phyloP scores from a whole-genome alignment of 2,888 invertebrate genomes.

The Xestoiulus laeticollis region DNA sequence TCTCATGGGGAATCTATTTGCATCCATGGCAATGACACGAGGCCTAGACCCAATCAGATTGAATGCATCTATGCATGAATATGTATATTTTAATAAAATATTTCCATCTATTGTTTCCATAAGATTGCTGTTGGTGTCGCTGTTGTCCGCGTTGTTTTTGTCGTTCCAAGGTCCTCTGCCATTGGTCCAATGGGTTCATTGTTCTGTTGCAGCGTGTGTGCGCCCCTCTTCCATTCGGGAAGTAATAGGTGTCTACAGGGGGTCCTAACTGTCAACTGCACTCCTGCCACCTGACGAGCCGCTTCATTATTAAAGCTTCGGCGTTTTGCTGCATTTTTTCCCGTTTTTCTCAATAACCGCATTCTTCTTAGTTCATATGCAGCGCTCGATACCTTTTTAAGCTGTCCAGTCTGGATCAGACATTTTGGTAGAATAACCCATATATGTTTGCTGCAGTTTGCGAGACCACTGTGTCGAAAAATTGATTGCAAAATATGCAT shows the following conservation, averaged over 20 bases:
- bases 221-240: background rate
- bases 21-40: background rate
- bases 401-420: background rate
- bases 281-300: slow-evolving; percentile 52
- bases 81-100: background rate
- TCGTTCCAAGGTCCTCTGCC: slow-evolving; percentile 7
- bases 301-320: slow-evolving; percentile 38
- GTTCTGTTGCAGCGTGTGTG: slow-evolving; percentile 6
- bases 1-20: background rate
- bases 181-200: slow-evolving; percentile 18
- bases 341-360: background rate
- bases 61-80: too few relatives aligned
- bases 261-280: slow-evolving; percentile 2
- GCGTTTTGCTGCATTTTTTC: slow-evolving; percentile 41
- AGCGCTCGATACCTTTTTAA: background rate
- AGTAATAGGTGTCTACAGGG: slow-evolving; percentile 32
- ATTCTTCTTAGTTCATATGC: background rate
- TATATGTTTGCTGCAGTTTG: too few relatives aligned
- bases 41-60: background rate
- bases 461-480: too few relatives aligned
- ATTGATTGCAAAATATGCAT: too few relatives aligned
- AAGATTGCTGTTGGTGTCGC: background rate
- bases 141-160: background rate
- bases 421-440: background rate
- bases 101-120: background rate